Evolutionary conservation across 2,888 invertebrate genomes (phyloP).

Genomic region (Pristionchus mayeri): DNA sequence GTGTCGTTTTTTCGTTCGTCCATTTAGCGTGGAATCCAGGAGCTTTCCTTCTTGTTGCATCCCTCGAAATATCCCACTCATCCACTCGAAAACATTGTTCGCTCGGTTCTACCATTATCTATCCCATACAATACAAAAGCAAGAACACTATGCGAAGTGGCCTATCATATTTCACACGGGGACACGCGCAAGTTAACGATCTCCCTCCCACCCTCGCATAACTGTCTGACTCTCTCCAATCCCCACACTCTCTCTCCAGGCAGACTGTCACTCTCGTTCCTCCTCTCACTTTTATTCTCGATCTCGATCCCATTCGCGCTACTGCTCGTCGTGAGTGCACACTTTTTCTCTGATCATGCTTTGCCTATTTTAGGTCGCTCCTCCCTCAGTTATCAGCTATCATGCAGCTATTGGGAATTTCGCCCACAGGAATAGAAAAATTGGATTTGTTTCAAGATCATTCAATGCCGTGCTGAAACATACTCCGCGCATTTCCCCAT

Average conservation of each 20-base stretch:
- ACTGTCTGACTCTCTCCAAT: no score
- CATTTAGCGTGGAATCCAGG: no score
- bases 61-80: no score
- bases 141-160: background rate
- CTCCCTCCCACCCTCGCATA: background rate
- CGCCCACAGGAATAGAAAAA: no score
- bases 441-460: no score
- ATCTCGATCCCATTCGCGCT: background rate
- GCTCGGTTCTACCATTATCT: no score
- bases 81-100: no score
- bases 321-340: background rate
- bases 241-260: background rate
- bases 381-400: background rate
- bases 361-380: background rate
- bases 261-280: background rate
- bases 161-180: constrained; percentile 8
- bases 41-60: no score
- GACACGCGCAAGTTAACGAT: background rate
- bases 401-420: background rate
- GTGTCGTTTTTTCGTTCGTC: no score
- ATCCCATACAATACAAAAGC: background rate
- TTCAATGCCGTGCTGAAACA: no score
- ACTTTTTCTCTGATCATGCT: no score
- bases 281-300: no score
- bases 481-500: background rate